These are phyloP conservation scores for Aplysina aerophoba DNA, from an alignment of 37 sponge, comb jelly and placozoan species.

Conservation along the genomic window DNA sequence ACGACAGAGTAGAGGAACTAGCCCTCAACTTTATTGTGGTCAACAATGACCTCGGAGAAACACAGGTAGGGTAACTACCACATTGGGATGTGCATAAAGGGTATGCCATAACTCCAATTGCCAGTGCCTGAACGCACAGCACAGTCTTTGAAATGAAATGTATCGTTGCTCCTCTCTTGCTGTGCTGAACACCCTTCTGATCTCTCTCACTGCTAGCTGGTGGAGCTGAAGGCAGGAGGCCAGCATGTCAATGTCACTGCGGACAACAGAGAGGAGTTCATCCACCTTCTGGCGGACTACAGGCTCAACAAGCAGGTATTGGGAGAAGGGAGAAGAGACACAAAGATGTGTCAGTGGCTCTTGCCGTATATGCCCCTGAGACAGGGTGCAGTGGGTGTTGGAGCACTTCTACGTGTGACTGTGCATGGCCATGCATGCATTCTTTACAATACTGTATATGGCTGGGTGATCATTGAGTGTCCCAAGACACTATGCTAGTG, in stretches of 20 bases:
- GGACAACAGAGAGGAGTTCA: conserved; percentile 84
- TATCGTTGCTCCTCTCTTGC: background rate
- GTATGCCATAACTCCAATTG: no score
- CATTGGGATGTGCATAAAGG: no score
- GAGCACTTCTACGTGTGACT: no score
- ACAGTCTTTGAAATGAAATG: no score
- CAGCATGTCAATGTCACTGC: conserved; percentile 69
- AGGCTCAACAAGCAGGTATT: conserved; percentile 70
- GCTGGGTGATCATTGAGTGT: no score
- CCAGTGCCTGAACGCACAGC: no score
- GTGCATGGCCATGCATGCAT: no score
- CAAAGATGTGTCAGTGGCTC: no score
- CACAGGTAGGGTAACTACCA: conserved; percentile 36
- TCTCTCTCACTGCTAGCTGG: conserved; percentile 37
- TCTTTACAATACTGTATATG: no score
- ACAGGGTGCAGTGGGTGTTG: no score
- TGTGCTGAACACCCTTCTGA: background rate
- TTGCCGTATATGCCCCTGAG: background rate
- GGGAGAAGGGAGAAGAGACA: background rate
- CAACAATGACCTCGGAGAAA: conserved; percentile 56
- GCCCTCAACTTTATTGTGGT: conserved; percentile 83
- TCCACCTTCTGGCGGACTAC: conserved; percentile 84
- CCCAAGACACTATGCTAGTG: no score
- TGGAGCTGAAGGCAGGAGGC: conserved; percentile 83
- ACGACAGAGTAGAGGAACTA: conserved; percentile 73